phyloP scores from a whole-genome alignment of 1,140 invertebrate genomes.

The Gyrodactylus salaris region DNA sequence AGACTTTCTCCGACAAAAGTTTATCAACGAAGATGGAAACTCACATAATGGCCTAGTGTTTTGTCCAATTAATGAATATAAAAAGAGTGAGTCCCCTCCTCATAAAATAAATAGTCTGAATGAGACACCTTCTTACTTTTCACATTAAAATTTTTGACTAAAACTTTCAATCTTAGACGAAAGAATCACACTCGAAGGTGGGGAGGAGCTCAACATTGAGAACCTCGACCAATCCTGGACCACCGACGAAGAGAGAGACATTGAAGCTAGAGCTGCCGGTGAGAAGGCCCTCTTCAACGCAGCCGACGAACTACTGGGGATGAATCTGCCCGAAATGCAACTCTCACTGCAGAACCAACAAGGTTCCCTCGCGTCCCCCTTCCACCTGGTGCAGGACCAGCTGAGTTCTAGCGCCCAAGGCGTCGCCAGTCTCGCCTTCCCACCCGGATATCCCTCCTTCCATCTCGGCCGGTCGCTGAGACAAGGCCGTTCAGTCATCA shows the following conservation, averaged over 20 bases:
- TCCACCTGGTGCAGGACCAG: neutral
- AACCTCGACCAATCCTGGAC: neutral
- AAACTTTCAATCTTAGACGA: too few species aligned
- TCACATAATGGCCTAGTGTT: neutral
- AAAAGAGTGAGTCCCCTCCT: neutral
- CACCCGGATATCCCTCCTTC: neutral
- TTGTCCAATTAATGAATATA: neutral
- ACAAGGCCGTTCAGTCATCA: neutral
- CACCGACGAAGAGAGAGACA: neutral
- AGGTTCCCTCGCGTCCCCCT: too few species aligned
- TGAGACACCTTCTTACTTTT: neutral
- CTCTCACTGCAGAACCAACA: too few species aligned
- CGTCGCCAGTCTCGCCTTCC: neutral
- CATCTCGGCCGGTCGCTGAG: neutral
- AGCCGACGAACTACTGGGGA: neutral
- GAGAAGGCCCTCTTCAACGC: neutral
- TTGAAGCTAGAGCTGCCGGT: neutral
- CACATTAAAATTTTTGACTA: neutral
- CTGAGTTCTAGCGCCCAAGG: neutral
- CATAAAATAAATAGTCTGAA: neutral
- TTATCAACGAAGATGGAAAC: neutral
- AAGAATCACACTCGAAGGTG: neutral
- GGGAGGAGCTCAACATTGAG: neutral
- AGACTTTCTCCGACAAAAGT: neutral
- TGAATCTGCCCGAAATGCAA: neutral